Percentiles rank a stretch among this genome's conserved stretches.
These are phyloP conservation scores for Orestias chungarensis DNA, from an alignment of 2,797 vertebrate species.

Conservation along the genomic window DNA sequence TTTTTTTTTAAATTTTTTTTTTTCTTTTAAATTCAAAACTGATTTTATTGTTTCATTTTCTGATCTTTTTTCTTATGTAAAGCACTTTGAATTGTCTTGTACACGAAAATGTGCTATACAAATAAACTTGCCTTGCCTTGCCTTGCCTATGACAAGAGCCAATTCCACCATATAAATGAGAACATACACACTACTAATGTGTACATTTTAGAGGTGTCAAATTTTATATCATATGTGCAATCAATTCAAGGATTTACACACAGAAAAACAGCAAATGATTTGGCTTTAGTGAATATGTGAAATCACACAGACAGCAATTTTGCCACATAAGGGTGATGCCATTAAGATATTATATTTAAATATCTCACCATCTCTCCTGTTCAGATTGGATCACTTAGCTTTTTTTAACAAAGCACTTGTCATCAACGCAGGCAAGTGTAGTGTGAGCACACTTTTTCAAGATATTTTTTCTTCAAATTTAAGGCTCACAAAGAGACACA, in stretches of 20 bases:
- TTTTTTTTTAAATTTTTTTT: too few species aligned
- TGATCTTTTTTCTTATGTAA: too few species aligned
- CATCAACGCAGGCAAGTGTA: not conserved
- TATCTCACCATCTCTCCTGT: conserved; percentile 42
- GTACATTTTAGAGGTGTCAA: conserved; percentile 58
- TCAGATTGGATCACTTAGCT: conserved; percentile 46
- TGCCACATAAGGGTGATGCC: conserved; percentile 21
- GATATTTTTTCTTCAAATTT: not conserved
- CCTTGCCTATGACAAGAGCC: conserved; percentile 29
- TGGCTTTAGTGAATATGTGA: conserved; percentile 22
- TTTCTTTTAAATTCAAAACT: too few species aligned
- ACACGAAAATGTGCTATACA: too few species aligned
- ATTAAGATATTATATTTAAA: conserved; percentile 57
- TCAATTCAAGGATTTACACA: conserved; percentile 39
- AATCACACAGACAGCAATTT: conserved; percentile 22
- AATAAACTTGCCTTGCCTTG: too few species aligned
- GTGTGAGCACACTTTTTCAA: not conserved
- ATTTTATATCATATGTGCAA: conserved; percentile 52
- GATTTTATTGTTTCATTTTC: too few species aligned
- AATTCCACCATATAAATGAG: conserved; percentile 58
- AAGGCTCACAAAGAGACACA: not conserved
- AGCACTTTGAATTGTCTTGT: too few species aligned
- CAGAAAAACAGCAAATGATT: conserved; percentile 29
- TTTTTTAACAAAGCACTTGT: not conserved
- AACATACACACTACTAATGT: conserved; percentile 42